phyloP scores from a whole-genome alignment of 1,140 invertebrate species.

The Drosophila mayri region DNA sequence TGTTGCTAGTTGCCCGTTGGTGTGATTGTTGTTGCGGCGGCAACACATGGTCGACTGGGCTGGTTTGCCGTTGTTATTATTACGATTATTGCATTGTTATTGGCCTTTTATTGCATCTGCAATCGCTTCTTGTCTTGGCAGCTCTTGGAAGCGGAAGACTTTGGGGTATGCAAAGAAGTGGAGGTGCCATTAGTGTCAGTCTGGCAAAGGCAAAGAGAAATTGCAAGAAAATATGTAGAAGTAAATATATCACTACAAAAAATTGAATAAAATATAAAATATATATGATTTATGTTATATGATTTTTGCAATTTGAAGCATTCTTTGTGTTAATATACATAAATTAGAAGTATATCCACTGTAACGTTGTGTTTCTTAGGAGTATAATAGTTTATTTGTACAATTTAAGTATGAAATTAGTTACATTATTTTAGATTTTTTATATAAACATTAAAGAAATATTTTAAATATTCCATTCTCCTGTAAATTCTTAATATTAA shows the following conservation, averaged over 20 bases:
- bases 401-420: too few relatives aligned
- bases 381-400: too few relatives aligned
- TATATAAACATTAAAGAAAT: too few relatives aligned
- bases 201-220: slow-evolving; percentile 53
- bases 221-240: not conserved
- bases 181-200: slow-evolving; percentile 45
- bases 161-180: slow-evolving; percentile 43
- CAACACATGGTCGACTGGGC: slow-evolving; percentile 61
- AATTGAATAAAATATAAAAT: not conserved
- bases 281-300: too few relatives aligned
- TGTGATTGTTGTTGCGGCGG: slow-evolving; percentile 39
- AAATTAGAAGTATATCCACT: too few relatives aligned
- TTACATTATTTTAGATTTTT: too few relatives aligned
- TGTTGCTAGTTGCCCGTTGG: slow-evolving; percentile 12
- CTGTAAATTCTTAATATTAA: too few relatives aligned
- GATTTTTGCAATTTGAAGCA: too few relatives aligned
- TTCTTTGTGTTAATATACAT: too few relatives aligned
- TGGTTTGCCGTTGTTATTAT: slow-evolving; percentile 75
- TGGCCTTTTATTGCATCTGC: slow-evolving; percentile 78
- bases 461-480: too few relatives aligned
- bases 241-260: too few relatives aligned
- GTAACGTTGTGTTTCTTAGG: too few relatives aligned
- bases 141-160: slow-evolving; percentile 28
- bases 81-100: slow-evolving; percentile 83
- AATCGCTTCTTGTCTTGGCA: slow-evolving; percentile 62